Base-by-base conservation (phyloP, 1,140 invertebrate species). In the Penaeus chinensis region DNA sequence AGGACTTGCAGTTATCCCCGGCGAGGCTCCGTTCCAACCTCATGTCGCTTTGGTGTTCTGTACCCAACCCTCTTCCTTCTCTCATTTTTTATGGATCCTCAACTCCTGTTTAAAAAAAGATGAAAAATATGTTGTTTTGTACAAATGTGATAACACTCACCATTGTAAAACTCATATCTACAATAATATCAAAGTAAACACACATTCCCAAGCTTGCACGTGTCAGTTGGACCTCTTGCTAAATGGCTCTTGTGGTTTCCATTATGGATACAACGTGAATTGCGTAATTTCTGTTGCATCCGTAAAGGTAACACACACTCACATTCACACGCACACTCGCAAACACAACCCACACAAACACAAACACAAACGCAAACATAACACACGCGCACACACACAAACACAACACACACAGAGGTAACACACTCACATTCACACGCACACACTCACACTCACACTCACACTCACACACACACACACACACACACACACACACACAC, bases 131-230 rank as follows among this genome's bases (percentile, higher is more conserved):
- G 85, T 77, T 76, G 47, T 87, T 74, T 87, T 87, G 85, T 87
- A 87, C 85, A 87, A 87, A 87, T 87, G 85, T 87, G 85, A 87
- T 87, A 87, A 76, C 80, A 74, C 78, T 78, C 76, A 87, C 66
- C 80, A 82, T 77, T 87, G 85, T 82, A 80, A 87, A 54, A 76
- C 61, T 87, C 69, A 63, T 82, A 76, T 81, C 78, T 65, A 86
- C 84, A 86, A 63, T 78, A 84, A 24, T 77, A 79, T 85, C 78
- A 66, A 85, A 85, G 78, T 82, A 82, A 87, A 87, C 85, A 74
- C 71, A 87, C 85, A 87, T 87, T 87, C 85, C 85, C 85, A 76
- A 82, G 80, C 85, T 87, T 60, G 79, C 79, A 82, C 60, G 85
- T 87, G 85, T 47, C 69, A 62, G 47, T 87, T 54, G 54, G 54